Conservation (phyloP, 2,888 invertebrate genomes). For the Tetanocera ferruginea region DNA sequence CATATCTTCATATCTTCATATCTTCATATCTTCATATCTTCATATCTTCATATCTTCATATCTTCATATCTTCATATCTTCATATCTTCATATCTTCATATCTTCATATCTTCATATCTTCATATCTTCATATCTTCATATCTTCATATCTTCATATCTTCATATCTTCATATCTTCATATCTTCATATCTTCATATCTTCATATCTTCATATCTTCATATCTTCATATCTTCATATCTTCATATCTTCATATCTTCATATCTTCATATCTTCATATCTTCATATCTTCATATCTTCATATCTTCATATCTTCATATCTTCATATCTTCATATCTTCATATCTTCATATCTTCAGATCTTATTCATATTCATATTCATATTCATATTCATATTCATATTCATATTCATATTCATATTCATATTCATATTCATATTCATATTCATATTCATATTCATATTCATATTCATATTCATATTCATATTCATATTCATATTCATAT, state of each 20-base stretch:
- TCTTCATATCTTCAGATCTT: neutral
- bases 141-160: constrained; percentile 5
- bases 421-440: too few relatives aligned
- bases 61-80: constrained; percentile 5
- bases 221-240: constrained; percentile 5
- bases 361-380: too few relatives aligned
- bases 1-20: neutral
- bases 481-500: too few relatives aligned
- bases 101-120: constrained; percentile 5
- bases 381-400: too few relatives aligned
- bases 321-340: neutral
- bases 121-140: neutral
- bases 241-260: neutral
- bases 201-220: neutral
- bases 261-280: constrained; percentile 5
- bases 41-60: neutral
- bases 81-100: neutral
- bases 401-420: too few relatives aligned
- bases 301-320: constrained; percentile 5
- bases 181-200: constrained; percentile 5
- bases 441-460: too few relatives aligned
- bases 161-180: neutral
- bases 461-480: too few relatives aligned
- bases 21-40: constrained; percentile 5
- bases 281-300: neutral